Percentiles rank a stretch among this genome's conserved stretches.
These are phyloP conservation scores for Eupithecia subumbrata DNA, from an alignment of 2,888 invertebrate genomes.

Conservation along the genomic window DNA sequence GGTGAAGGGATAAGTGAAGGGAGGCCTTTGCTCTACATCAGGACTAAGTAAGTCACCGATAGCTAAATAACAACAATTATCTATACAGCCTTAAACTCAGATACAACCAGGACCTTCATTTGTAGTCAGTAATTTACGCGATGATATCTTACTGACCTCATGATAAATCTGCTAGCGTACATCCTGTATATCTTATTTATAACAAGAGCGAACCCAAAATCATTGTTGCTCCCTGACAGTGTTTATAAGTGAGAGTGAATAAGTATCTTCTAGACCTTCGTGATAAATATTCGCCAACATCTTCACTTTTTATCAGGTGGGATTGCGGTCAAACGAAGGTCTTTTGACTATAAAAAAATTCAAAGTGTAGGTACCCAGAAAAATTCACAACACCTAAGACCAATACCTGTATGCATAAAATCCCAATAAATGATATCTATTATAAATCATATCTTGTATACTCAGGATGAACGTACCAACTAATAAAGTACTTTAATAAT, in stretches of 20 bases:
- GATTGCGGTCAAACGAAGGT: too few species aligned
- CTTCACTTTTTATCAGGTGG: too few species aligned
- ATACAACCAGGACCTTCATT: background rate
- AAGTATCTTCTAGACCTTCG: too few species aligned
- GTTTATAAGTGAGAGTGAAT: too few species aligned
- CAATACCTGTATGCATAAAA: too few species aligned
- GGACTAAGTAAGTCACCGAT: background rate
- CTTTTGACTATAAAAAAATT: too few species aligned
- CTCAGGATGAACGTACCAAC: background rate
- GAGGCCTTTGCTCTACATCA: background rate
- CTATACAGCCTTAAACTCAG: background rate
- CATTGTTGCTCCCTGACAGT: too few species aligned
- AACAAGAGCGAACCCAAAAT: too few species aligned
- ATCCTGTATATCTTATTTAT: background rate
- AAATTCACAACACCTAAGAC: too few species aligned
- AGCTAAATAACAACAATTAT: background rate
- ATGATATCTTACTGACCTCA: background rate
- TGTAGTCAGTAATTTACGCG: background rate
- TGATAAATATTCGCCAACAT: too few species aligned
- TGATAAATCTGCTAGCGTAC: background rate
- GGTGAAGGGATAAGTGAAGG: constrained; percentile 1
- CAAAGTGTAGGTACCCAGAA: too few species aligned
- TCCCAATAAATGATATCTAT: too few species aligned
- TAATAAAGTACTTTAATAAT: background rate
- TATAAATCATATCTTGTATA: background rate